These are phyloP conservation scores for Rallus limicola DNA, from an alignment of 2,113 vertebrate genomes.

Conservation along the genomic window DNA sequence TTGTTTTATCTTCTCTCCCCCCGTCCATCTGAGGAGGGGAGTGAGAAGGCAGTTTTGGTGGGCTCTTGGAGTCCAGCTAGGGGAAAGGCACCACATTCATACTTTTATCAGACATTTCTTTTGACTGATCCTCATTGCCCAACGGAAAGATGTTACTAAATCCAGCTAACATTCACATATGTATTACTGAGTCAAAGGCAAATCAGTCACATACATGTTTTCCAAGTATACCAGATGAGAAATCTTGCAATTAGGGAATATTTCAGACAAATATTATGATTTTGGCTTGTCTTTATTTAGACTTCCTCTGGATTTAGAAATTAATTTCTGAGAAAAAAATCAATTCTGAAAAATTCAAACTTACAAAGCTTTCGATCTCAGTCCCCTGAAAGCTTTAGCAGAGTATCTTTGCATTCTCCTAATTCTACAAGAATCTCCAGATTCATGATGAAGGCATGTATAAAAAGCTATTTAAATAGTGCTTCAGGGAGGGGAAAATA, in stretches of 20 bases:
- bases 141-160: background rate
- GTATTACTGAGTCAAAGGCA: background rate
- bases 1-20: no score
- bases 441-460: background rate
- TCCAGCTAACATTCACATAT: background rate
- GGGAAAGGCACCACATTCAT: background rate
- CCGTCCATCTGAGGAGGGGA: no score
- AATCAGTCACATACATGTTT: background rate
- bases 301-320: background rate
- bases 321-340: background rate
- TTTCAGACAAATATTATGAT: background rate
- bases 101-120: background rate
- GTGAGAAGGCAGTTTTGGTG: no score
- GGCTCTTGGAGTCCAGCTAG: no score
- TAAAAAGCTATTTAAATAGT: background rate
- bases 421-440: background rate
- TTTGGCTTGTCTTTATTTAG: background rate
- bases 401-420: background rate
- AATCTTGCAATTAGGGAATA: background rate
- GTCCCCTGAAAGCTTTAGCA: background rate
- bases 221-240: background rate
- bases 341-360: background rate
- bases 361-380: background rate
- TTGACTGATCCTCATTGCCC: background rate
- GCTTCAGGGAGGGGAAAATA: fast-evolving